These are phyloP conservation scores for Elymnias hypermnestra DNA, from an alignment of 1,140 invertebrate genomes.

Conservation along the genomic window DNA sequence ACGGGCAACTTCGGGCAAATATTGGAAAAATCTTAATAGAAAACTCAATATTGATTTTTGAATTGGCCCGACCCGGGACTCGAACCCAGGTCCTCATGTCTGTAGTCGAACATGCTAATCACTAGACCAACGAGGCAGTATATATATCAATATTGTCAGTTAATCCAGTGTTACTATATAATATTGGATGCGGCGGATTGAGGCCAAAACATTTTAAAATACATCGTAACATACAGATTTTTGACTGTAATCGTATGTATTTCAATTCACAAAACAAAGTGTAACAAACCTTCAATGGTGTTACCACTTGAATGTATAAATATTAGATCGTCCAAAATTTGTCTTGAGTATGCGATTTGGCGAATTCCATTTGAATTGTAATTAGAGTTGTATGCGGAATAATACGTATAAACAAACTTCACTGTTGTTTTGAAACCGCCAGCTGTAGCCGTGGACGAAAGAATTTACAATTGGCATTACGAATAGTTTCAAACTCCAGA, in stretches of 20 bases:
- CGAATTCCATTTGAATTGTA: conserved; percentile 4
- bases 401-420: conserved; percentile 5
- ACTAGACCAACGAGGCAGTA: too few species aligned
- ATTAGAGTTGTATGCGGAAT: conserved; percentile 1
- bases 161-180: too few species aligned
- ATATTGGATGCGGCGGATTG: too few species aligned
- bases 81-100: too few species aligned
- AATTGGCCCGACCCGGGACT: too few species aligned
- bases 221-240: neutral
- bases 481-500: too few species aligned
- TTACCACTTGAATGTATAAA: neutral
- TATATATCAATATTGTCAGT: too few species aligned
- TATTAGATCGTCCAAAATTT: neutral
- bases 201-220: too few species aligned
- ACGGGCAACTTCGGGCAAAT: too few species aligned
- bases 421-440: conserved; percentile 36
- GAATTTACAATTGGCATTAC: conserved; percentile 46
- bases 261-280: neutral
- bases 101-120: too few species aligned
- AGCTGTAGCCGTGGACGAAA: conserved; percentile 29
- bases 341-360: neutral
- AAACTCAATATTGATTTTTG: too few species aligned
- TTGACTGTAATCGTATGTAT: neutral
- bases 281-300: neutral
- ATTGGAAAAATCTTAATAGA: too few species aligned